A percentile compares a stretch with the other conserved stretches of the same genome.
Conservation (phyloP, 2,113 vertebrate species). For the Lasiurus cinereus region DNA sequence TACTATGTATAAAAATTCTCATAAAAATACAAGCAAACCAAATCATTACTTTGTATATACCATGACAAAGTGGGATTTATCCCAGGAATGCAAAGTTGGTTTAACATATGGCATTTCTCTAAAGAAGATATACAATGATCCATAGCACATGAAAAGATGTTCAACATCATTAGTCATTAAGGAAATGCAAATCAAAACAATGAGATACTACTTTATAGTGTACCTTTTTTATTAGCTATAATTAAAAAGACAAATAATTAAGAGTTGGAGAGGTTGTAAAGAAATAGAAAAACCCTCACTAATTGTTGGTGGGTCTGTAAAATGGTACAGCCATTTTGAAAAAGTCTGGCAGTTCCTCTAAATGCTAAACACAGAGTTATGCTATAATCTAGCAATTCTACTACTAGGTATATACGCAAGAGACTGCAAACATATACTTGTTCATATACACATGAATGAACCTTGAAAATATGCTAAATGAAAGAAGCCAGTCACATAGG, state of each 20-base stretch:
- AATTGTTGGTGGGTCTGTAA: background rate
- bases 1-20: background rate
- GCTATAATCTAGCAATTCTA: background rate
- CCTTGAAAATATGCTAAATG: background rate
- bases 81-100: background rate
- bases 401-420: background rate
- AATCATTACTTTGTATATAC: background rate
- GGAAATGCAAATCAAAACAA: constrained; percentile 42
- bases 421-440: background rate
- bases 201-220: background rate
- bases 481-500: background rate
- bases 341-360: constrained; percentile 50
- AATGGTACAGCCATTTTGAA: background rate
- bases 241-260: constrained; percentile 4
- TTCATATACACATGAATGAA: background rate
- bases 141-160: background rate
- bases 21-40: background rate
- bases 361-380: background rate
- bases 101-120: background rate
- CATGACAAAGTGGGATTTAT: background rate
- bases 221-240: background rate
- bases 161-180: background rate
- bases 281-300: background rate
- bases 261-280: background rate
- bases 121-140: background rate